These are phyloP conservation scores for Lampropteryx suffumata DNA, from an alignment of 2,888 invertebrate genomes.

Conservation along the genomic window DNA sequence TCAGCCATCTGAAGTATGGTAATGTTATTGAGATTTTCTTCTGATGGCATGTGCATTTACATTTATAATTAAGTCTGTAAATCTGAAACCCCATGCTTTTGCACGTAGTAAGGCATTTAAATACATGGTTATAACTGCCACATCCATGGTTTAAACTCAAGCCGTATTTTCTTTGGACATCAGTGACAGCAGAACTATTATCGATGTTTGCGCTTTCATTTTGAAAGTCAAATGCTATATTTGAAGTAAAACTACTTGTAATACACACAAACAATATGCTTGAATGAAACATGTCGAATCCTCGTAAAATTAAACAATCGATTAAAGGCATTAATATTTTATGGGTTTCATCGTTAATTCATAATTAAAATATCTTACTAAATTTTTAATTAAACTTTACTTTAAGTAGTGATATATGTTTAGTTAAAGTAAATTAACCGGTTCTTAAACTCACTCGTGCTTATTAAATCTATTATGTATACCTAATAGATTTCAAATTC, in stretches of 20 bases:
- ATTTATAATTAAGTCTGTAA: slow-evolving; percentile 51
- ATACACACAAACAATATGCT: slow-evolving; percentile 5
- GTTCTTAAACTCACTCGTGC: too few relatives aligned
- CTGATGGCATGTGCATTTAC: slow-evolving; percentile 64
- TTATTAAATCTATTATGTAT: too few relatives aligned
- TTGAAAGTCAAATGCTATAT: neutral
- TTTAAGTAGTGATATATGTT: too few relatives aligned
- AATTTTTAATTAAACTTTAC: neutral
- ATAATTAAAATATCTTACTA: too few relatives aligned
- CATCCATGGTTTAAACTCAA: slow-evolving; percentile 54
- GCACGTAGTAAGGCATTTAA: slow-evolving; percentile 65
- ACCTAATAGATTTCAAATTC: too few relatives aligned
- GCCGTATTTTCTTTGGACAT: slow-evolving; percentile 60
- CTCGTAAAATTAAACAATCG: neutral
- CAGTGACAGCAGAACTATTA: slow-evolving; percentile 4
- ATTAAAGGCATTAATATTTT: neutral
- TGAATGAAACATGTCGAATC: slow-evolving; percentile 8
- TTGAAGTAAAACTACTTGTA: neutral
- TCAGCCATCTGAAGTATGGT: slow-evolving; percentile 62
- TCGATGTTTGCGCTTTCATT: neutral
- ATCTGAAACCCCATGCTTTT: slow-evolving; percentile 62
- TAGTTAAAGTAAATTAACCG: too few relatives aligned
- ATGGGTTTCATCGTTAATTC: neutral
- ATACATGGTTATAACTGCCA: slow-evolving; percentile 49
- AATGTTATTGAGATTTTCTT: slow-evolving; percentile 55